Conservation (phyloP, 2,888 invertebrate species). For the Clepsis dumicolana region DNA sequence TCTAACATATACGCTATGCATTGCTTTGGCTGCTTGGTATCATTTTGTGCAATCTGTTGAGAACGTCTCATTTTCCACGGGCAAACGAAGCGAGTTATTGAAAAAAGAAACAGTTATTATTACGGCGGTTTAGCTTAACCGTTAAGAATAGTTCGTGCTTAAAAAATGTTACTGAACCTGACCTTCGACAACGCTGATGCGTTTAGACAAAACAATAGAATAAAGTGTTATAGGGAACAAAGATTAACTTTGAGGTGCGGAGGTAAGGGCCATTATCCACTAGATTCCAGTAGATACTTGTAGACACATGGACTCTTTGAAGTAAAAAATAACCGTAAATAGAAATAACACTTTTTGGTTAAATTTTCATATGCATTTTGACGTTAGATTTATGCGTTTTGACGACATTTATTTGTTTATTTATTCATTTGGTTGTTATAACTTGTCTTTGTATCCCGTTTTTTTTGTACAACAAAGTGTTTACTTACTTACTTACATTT, state of each 20-base stretch:
- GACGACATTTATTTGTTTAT: too few species aligned
- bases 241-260: not conserved
- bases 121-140: not conserved
- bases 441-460: too few species aligned
- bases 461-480: too few species aligned
- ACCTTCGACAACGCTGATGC: conserved; percentile 24
- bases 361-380: too few species aligned
- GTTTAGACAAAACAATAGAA: conserved; percentile 19
- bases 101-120: not conserved
- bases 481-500: too few species aligned
- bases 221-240: conserved; percentile 14
- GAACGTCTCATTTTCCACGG: not conserved
- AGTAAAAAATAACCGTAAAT: too few species aligned
- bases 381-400: too few species aligned
- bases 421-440: too few species aligned
- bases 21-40: not conserved
- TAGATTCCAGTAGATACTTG: too few species aligned
- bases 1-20: too few species aligned
- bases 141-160: not conserved
- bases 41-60: not conserved
- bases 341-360: too few species aligned
- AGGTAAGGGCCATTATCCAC: not conserved
- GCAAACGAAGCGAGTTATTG: not conserved
- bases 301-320: too few species aligned
- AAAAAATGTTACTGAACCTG: not conserved